These are phyloP conservation scores for Telenomus remus DNA, from an alignment of 1,140 invertebrate species.

Conservation along the genomic window DNA sequence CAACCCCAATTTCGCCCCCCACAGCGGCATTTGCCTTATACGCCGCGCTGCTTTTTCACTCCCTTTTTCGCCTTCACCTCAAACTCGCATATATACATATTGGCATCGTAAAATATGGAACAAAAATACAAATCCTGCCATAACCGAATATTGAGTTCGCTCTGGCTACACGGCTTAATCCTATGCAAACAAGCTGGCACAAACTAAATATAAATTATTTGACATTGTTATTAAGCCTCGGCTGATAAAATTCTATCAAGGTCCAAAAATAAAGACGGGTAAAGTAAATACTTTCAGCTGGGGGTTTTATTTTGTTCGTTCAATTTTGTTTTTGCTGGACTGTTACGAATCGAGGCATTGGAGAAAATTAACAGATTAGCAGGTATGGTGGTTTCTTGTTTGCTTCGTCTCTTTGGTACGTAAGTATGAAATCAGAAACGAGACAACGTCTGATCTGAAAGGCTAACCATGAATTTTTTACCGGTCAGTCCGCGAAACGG, in stretches of 20 bases:
- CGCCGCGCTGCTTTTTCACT: constrained; percentile 43
- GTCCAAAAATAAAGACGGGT: too few species aligned
- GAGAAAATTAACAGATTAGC: too few species aligned
- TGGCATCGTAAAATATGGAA: constrained; percentile 56
- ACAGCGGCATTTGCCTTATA: constrained; percentile 52
- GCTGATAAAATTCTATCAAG: background rate
- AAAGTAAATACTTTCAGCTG: too few species aligned
- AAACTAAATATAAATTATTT: constrained; percentile 4
- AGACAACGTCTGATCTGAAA: constrained; percentile 59
- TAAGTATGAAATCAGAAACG: constrained; percentile 50
- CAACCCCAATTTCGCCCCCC: constrained; percentile 52
- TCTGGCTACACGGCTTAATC: constrained; percentile 30
- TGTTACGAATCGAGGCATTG: too few species aligned
- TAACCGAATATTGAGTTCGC: constrained; percentile 47
- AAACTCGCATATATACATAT: constrained; percentile 46
- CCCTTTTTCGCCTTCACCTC: constrained; percentile 46
- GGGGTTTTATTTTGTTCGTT: too few species aligned
- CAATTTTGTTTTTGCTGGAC: too few species aligned
- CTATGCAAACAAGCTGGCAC: constrained; percentile 3
- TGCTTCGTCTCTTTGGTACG: constrained; percentile 45
- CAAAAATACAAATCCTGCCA: constrained; percentile 47
- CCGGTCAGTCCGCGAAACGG: constrained; percentile 58
- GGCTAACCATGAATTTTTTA: constrained; percentile 60
- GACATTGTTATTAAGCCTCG: background rate
- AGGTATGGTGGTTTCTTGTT: constrained; percentile 32